A percentile compares a stretch with the other conserved stretches of the same genome.
Evolutionary conservation across 2,888 invertebrate species (phyloP).

Genomic region (Trichogramma dendrolimi): DNA sequence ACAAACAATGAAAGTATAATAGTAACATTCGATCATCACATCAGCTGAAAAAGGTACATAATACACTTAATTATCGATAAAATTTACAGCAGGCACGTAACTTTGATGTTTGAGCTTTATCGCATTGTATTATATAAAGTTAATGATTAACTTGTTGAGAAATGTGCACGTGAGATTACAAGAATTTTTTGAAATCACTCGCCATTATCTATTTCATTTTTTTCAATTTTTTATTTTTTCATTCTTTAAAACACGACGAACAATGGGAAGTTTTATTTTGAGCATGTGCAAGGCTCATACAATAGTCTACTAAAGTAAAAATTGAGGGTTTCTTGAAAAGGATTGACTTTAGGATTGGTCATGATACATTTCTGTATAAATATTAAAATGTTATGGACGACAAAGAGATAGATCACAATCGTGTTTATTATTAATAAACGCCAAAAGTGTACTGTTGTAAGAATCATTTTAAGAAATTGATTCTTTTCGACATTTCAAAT

Average conservation of each 20-base stretch:
- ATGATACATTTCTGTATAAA: constrained; percentile 5
- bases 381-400: constrained; percentile 8
- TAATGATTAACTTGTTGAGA: constrained; percentile 14
- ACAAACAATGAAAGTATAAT: no score
- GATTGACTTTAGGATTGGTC: constrained; percentile 10
- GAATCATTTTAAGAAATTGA: constrained; percentile 8
- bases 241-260: constrained; percentile 1
- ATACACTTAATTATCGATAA: constrained; percentile 17
- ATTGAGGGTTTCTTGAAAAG: background rate
- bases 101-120: constrained; percentile 34
- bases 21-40: no score
- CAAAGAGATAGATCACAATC: constrained; percentile 14
- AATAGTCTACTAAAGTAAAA: constrained; percentile 10
- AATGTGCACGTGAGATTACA: constrained; percentile 11
- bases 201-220: background rate
- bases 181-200: background rate
- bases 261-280: constrained; percentile 11
- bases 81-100: constrained; percentile 35
- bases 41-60: no score
- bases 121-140: constrained; percentile 12
- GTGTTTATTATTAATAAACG: constrained; percentile 10
- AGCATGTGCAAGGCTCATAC: constrained; percentile 22
- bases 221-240: constrained; percentile 4
- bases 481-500: no score
- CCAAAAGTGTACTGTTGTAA: constrained; percentile 10